phyloP scores from a whole-genome alignment of 2,797 vertebrate genomes.

The Neosalanx taihuensis region DNA sequence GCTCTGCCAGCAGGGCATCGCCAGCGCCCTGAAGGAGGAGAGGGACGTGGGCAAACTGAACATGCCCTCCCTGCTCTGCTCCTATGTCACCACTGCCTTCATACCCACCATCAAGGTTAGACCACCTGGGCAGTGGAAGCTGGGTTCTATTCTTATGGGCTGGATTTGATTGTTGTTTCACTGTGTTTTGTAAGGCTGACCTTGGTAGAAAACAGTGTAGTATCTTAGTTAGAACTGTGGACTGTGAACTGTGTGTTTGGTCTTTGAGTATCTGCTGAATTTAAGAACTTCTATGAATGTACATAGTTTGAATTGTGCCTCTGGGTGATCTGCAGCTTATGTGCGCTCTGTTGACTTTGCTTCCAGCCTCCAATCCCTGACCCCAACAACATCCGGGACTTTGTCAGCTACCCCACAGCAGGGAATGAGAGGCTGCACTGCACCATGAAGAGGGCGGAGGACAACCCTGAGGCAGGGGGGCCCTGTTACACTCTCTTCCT shows the following conservation, averaged over 20 bases:
- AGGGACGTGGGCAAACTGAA: conserved; percentile 93
- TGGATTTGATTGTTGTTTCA: conserved; percentile 1
- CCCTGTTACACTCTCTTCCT: conserved; percentile 96
- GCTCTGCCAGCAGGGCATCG: conserved; percentile 94
- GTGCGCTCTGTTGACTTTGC: conserved; percentile 1
- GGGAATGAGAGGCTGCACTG: conserved; percentile 97
- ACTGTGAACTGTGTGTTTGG: too few species aligned
- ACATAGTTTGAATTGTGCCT: too few species aligned
- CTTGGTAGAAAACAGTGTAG: too few species aligned
- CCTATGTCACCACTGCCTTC: conserved; percentile 95
- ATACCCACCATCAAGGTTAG: conserved; percentile 95
- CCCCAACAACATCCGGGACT: conserved; percentile 99
- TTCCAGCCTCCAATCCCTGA: conserved; percentile 96
- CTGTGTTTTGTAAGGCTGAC: neutral
- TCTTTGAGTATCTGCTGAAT: too few species aligned
- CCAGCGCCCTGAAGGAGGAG: conserved; percentile 89
- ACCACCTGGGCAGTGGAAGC: neutral
- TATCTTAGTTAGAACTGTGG: neutral
- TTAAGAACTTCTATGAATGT: too few species aligned
- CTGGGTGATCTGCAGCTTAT: too few species aligned
- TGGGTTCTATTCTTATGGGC: neutral
- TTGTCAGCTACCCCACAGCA: conserved; percentile 96
- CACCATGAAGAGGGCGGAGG: conserved; percentile 97
- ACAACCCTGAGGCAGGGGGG: conserved; percentile 94
- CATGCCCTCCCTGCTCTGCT: conserved; percentile 94